Conservation (phyloP, 1,140 invertebrate genomes). For the Patella vulgata region DNA sequence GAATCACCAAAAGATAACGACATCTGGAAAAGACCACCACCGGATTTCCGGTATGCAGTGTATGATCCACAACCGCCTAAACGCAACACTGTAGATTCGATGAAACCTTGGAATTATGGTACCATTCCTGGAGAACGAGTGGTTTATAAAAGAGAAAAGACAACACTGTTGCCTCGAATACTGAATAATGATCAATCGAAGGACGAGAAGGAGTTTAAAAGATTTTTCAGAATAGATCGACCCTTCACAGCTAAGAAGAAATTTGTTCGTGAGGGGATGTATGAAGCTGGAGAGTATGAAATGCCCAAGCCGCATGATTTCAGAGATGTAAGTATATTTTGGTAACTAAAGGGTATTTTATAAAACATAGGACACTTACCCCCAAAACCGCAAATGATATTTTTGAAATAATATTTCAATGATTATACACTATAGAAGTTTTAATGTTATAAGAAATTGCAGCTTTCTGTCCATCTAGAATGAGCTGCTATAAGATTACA, state of each 20-base stretch:
- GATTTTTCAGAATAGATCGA: conserved; percentile 47
- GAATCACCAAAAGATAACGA: conserved; percentile 40
- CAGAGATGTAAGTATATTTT: conserved; percentile 53
- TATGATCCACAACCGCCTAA: conserved; percentile 60
- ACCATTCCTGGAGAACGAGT: conserved; percentile 49
- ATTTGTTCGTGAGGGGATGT: conserved; percentile 52
- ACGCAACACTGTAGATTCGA: conserved; percentile 58
- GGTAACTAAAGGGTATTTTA: too few relatives aligned
- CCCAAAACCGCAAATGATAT: too few relatives aligned
- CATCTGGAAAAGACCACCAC: conserved; percentile 60
- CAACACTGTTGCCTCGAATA: conserved; percentile 40
- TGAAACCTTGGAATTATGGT: conserved; percentile 60
- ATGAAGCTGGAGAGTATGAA: conserved; percentile 41
- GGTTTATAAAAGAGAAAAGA: conserved; percentile 35
- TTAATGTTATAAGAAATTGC: neutral
- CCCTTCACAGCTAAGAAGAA: conserved; percentile 60
- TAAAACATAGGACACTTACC: too few relatives aligned
- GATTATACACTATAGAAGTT: neutral
- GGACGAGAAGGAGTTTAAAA: conserved; percentile 31
- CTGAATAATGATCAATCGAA: conserved; percentile 15
- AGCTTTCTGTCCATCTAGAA: neutral
- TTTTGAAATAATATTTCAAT: too few relatives aligned
- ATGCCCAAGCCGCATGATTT: conserved; percentile 58
- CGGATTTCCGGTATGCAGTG: conserved; percentile 58
- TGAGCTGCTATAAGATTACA: too few relatives aligned